Base-by-base conservation (phyloP, 2,888 invertebrate genomes). In the Protodeltote pygarga region DNA sequence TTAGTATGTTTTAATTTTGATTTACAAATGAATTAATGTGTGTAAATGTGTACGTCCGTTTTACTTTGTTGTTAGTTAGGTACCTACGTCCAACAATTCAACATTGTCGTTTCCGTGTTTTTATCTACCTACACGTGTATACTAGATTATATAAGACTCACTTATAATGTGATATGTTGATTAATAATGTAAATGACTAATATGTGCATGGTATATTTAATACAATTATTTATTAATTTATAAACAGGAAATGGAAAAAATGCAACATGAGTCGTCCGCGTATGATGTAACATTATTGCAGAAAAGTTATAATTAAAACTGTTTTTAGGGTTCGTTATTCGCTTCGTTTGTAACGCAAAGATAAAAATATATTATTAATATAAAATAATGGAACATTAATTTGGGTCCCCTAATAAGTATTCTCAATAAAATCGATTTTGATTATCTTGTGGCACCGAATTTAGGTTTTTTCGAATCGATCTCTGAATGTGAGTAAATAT, bases 101-200 rank as follows among this genome's bases (percentile, higher is more conserved):
- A 57, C 58, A 54, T 40, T 55, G 59, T 54, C 15, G 51, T 64
- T 72, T 70, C 68, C 67, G 63, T 57, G 52, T 61, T 62, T 53
- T 48, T 60, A 55, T 49, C 63, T 31, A 46, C 38, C 28, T 66
- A 71, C 71, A 71, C 72, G 71, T 69, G 70, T 62, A 16, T 50
- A 35, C 24, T 50, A 39, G 39, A 63, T 69, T 65, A 66, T 61
- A 61, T 65, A 65, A 65, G 48, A 64, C 51, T 47, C 34, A 31
- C 29, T 41, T 37, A 53, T 53, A 50, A 29, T 45, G 21, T 41
- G 41, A 55, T 50, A 40, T 49, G 47, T 35, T 33, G 21, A 49
- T 53, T 38, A 46, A 49, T 39, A 48, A 53, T 60, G 49, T 54
- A 47, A 49, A 55, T 65, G 45, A 69, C 58, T 65, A 64, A 66